Evolutionary conservation across 2,888 invertebrate genomes (phyloP), one percentile per base, ranked within the genome.

Genomic region (Beris chalybata): DNA sequence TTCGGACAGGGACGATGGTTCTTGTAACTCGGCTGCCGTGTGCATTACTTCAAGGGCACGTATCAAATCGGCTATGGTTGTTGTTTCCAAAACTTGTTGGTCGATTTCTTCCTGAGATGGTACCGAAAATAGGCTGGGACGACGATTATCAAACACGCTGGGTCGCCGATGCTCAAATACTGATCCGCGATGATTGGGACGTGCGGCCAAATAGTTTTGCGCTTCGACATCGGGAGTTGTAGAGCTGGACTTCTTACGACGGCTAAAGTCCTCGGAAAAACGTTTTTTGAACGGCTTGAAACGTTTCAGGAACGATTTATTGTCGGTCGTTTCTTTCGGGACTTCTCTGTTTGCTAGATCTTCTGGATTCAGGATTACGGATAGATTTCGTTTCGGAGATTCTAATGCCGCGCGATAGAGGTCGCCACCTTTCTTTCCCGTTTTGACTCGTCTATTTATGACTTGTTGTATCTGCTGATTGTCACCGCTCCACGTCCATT

Each of bases 11-110:
- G 61, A 32, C 22, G 6, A 38, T 11, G 50, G 61, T 3, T 31
- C 45, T 7, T 57, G 52, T n/a, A 52, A 38, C 15, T 57, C 57
- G 3, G 65, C 82, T 0, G 83, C 82, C 0, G 83, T 80, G 70
- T 86, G 86, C 32, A 92, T 82, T n/a, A 87, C 85, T 55, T 91
- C 89, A 56, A 93, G 79, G 0, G 91, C 92, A 65, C 92, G 83
- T 31, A 93, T 84, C 64, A 93, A 85, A 79, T 93, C 92, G 1
- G 92, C 93, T 12, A 93, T 84, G 29, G 92, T 91, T 0, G 93
- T 93, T 73, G 91, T 88, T 78, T 93, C 93, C 65, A 93, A 81
- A 11, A 92, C 85, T 73, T 79, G 75, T 70, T 76, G 74, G 44
- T 79, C 77, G 11, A 71, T 58, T 50, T 70, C 69, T 67, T 76